phyloP scores from a whole-genome alignment of 2,113 vertebrate genomes.

The Pelmatolapia mariae region DNA sequence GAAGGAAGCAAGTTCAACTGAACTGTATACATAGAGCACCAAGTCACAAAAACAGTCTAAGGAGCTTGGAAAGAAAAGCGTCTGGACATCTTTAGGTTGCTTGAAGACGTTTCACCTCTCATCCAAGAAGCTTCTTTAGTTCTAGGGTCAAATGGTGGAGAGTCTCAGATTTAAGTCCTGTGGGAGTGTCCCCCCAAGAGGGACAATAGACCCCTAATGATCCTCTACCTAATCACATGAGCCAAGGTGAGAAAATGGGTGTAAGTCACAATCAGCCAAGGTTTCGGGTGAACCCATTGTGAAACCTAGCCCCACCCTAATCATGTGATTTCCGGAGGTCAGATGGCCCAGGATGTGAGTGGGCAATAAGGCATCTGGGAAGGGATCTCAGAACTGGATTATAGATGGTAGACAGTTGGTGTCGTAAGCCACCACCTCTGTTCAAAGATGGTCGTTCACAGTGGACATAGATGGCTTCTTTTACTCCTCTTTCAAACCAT shows the following conservation, averaged over 20 bases:
- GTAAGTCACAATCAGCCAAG: not conserved
- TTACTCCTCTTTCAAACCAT: not conserved
- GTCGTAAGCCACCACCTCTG: not conserved
- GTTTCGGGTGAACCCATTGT: not conserved
- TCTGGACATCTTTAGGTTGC: not conserved
- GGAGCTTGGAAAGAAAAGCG: not conserved
- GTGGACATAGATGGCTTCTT: not conserved
- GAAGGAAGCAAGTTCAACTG: not conserved
- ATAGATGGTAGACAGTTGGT: not conserved
- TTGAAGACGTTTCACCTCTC: not conserved
- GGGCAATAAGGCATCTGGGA: not conserved
- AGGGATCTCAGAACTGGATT: not conserved
- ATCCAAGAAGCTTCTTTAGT: not conserved
- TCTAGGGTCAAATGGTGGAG: not conserved
- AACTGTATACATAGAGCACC: not conserved
- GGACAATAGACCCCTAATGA: not conserved
- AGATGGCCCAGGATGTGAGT: not conserved
- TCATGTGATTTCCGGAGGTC: not conserved
- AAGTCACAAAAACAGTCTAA: not conserved
- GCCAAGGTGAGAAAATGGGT: not conserved
- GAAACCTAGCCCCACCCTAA: not conserved
- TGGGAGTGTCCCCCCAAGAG: not conserved
- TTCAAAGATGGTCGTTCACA: not conserved
- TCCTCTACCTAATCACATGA: not conserved
- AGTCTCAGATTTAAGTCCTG: not conserved